Evolutionary conservation across 2,113 vertebrate species (phyloP), one percentile per base, ranked within the genome.

Genomic region (Austrofundulus limnaeus): DNA sequence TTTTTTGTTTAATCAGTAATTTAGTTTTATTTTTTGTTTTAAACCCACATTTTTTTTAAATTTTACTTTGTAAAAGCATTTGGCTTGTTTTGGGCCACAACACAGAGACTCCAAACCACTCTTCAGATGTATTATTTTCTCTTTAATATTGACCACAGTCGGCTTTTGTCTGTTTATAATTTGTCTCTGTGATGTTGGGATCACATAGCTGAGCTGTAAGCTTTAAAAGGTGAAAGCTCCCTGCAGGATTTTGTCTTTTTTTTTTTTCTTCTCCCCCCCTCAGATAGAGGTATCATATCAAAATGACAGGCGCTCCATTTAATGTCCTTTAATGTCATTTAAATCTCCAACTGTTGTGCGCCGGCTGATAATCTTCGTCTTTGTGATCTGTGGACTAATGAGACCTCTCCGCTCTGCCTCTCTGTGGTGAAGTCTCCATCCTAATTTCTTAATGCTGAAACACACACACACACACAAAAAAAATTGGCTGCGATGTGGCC

Each of bases 391-490:
- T 12, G n/a, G 72, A 76, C 84, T 89, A 88, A 89, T 88, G 88
- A 89, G 77, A 81, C 75, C 92, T 93, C 94, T 94, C 92, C 88
- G 90, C 91, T 89, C 90, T 61, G 70, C 77, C 82, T 86, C 70
- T 60, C 72, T 42, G 51, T 11, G 76, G 31, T 64, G 92, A 90
- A 89, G 90, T 90, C 91, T 92, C 93, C 93, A 92, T 92, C 93
- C 91, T 94, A 93, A 95, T 95, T 95, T 95, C 94, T 82, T 95
- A 94, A 94, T 92, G 94, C 94, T 93, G 94, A 92, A 95, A 94
- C 95, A 96, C n/a, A n/a, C n/a, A n/a, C n/a, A n/a, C n/a, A n/a
- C n/a, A n/a, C n/a, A n/a, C 94, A 96, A 90, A 95, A 34, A 28
- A 92, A 92, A 93, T 94, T 93, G 94, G 94, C 94, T 90, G 91